Conservation (phyloP, 2,113 vertebrate species). For the Oryzias woworae region DNA sequence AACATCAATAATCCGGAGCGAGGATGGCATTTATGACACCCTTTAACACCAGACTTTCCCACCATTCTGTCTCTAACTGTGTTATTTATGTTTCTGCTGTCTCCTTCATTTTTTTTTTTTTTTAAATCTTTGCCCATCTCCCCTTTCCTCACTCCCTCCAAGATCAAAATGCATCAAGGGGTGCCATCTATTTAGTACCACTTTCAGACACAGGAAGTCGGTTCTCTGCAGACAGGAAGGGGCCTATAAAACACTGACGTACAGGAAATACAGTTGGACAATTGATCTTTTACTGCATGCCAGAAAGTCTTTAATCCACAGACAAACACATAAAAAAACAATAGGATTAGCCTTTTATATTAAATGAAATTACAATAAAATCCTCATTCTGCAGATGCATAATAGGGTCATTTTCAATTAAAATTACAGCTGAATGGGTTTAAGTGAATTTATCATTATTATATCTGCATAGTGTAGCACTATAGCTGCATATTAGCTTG, state of each 20-base stretch:
- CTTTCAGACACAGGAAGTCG: constrained; percentile 75
- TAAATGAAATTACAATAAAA: background rate
- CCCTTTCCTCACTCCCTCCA: constrained; percentile 53
- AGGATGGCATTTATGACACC: constrained; percentile 70
- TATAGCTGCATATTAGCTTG: background rate
- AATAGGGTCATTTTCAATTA: background rate
- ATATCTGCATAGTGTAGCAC: background rate
- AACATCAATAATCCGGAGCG: constrained; percentile 76
- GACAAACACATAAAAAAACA: constrained; percentile 27
- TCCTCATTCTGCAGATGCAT: background rate
- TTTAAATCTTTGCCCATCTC: constrained; percentile 49
- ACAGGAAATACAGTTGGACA: constrained; percentile 73
- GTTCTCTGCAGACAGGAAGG: constrained; percentile 73
- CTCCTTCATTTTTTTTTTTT: constrained; percentile 63
- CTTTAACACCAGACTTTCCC: constrained; percentile 68
- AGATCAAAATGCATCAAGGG: constrained; percentile 67
- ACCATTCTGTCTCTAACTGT: constrained; percentile 68
- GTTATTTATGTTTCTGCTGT: constrained; percentile 71
- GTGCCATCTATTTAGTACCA: constrained; percentile 74
- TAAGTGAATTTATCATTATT: background rate
- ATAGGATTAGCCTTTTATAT: background rate
- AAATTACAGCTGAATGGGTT: background rate
- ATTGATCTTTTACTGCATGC: constrained; percentile 63
- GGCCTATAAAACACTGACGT: constrained; percentile 76
- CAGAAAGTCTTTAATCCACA: constrained; percentile 38